Conservation (phyloP, 2,888 invertebrate species). For the Andrena bucephala region DNA sequence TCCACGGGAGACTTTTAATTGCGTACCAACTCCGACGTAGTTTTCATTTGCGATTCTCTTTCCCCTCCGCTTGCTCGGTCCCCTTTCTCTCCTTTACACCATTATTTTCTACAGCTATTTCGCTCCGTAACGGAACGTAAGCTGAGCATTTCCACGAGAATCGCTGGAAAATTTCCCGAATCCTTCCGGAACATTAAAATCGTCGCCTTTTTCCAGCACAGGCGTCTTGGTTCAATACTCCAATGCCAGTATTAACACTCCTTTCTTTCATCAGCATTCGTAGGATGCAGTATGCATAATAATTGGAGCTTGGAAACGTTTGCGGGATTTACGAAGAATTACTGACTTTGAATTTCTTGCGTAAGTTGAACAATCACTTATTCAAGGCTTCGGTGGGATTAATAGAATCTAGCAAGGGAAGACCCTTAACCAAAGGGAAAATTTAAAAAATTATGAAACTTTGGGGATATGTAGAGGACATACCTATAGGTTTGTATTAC, state of each 20-base stretch:
- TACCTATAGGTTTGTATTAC: no score
- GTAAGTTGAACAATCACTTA: no score
- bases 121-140: constrained; percentile 4
- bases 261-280: background rate
- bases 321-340: no score
- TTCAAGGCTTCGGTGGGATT: no score
- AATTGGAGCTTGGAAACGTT: no score
- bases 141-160: constrained; percentile 1
- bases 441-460: no score
- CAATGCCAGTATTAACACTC: background rate
- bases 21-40: constrained; percentile 34
- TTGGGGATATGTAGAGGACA: no score
- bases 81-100: background rate
- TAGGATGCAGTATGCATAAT: no score
- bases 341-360: no score
- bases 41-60: constrained; percentile 29
- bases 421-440: no score
- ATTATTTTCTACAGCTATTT: background rate
- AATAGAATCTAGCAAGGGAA: no score
- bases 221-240: background rate
- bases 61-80: background rate
- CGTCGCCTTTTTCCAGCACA: background rate
- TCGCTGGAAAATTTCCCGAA: background rate
- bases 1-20: constrained; percentile 61
- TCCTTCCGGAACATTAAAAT: background rate